Evolutionary conservation across 2,888 invertebrate genomes (phyloP), one percentile per base, ranked within the genome.

Genomic region (Sclerodermus sp.): DNA sequence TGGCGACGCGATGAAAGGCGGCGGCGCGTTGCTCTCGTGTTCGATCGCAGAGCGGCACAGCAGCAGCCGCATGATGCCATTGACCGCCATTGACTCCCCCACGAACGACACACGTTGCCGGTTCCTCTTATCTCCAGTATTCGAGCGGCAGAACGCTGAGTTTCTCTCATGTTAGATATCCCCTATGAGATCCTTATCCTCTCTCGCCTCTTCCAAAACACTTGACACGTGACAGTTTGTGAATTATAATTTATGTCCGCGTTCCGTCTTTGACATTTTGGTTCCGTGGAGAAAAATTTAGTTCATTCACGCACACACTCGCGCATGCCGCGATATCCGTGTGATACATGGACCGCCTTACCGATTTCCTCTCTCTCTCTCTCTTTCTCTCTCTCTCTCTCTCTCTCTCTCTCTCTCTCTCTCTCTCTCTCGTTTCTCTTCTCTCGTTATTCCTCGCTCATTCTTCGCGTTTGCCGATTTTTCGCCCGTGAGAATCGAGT

Each of bases 21-120:
- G 68, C 64, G 67, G 70, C 69, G 70, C 64, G 69, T 66, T 66
- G 70, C 70, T 68, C 60, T 50, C 63, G 65, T 67, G 68, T 67
- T 70, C 68, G 73, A 73, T 74, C 74, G 66, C 62, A n/a, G n/a
- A n/a, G n/a, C n/a, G n/a, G n/a, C n/a, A n/a, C n/a, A n/a, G n/a
- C n/a, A n/a, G n/a, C n/a, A n/a, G 64, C 68, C 64, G 67, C 66
- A 73, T 72, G 74, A 75, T 75, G 76, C 74, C 76, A 74, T 75
- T 76, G 76, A 76, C 76, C 76, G 75, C 75, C 71, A 75, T 73
- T 73, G 71, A 75, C 76, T 75, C 75, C 74, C 76, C 69, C 76
- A 70, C 72, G 64, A 68, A 66, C 58, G 62, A 58, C 58, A 63
- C 59, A 62, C 62, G 47, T 55, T 53, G 49, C 49, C 45, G 34